Percentiles rank a stretch among this genome's conserved stretches.
These are phyloP conservation scores for Uria lomvia DNA, from an alignment of 2,113 vertebrate species.

Conservation along the genomic window DNA sequence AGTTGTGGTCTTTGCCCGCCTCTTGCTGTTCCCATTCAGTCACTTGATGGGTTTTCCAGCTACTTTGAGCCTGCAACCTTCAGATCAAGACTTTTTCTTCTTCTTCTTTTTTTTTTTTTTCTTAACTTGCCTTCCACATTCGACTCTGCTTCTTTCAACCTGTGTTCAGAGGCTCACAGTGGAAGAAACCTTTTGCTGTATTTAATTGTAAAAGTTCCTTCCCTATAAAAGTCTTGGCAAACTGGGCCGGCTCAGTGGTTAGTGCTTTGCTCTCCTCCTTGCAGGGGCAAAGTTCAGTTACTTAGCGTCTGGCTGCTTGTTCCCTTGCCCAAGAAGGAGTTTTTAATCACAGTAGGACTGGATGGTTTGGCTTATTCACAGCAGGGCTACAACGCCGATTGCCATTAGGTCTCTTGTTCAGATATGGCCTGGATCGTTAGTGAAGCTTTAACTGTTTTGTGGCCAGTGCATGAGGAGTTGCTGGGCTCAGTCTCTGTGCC, in stretches of 20 bases:
- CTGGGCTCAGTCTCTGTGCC: not conserved
- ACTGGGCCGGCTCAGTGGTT: constrained; percentile 54
- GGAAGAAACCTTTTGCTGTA: constrained; percentile 55
- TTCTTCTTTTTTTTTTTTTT: not conserved
- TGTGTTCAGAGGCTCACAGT: constrained; percentile 48
- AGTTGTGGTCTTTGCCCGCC: constrained; percentile 53
- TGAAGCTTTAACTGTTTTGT: constrained; percentile 32
- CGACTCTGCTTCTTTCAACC: constrained; percentile 46
- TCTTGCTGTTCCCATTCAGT: constrained; percentile 51
- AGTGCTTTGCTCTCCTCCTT: constrained; percentile 55
- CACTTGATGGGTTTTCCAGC: constrained; percentile 60
- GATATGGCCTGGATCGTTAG: not conserved
- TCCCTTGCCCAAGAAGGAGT: constrained; percentile 45
- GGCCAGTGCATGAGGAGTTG: not conserved
- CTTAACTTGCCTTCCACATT: constrained; percentile 41
- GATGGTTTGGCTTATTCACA: constrained; percentile 42
- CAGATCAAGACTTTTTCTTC: constrained; percentile 51
- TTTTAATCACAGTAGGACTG: constrained; percentile 59
- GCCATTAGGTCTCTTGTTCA: constrained; percentile 28
- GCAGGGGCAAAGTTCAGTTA: constrained; percentile 52
- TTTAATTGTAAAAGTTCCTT: constrained; percentile 67
- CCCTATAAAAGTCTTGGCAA: constrained; percentile 63
- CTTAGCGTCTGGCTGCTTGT: constrained; percentile 19
- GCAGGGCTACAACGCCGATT: constrained; percentile 31
- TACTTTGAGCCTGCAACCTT: constrained; percentile 50